These are phyloP conservation scores for Peribatodes rhomboidaria DNA, from an alignment of 2,888 invertebrate species.

Conservation along the genomic window DNA sequence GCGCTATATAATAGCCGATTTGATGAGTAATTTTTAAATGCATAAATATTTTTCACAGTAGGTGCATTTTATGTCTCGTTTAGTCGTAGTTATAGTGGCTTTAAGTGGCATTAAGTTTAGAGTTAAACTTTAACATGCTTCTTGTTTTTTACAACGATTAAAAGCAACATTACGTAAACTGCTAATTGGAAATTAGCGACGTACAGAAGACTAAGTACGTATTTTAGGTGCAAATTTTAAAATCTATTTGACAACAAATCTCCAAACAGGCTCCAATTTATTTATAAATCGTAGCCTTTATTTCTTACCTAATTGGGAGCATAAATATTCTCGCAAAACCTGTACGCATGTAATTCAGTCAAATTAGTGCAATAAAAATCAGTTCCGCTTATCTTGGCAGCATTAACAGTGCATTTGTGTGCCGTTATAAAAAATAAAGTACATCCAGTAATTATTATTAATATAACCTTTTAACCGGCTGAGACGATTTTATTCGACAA, in stretches of 20 bases:
- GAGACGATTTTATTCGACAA: too few relatives aligned
- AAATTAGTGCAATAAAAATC: conserved; percentile 57
- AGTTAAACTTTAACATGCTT: conserved; percentile 5
- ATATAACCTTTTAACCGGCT: too few relatives aligned
- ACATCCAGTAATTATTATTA: conserved; percentile 54
- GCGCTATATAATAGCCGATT: conserved; percentile 36
- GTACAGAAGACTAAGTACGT: background rate
- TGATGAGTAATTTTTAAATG: conserved; percentile 42
- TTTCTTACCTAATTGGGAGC: conserved; percentile 44
- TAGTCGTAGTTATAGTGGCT: background rate
- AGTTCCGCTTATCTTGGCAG: conserved; percentile 53
- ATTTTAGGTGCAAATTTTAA: background rate
- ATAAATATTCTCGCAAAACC: conserved; percentile 49
- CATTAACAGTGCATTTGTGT: conserved; percentile 51
- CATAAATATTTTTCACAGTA: conserved; percentile 24
- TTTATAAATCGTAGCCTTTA: conserved; percentile 28
- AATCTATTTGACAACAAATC: conserved; percentile 4
- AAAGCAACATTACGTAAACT: background rate
- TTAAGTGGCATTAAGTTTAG: background rate
- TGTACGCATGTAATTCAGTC: conserved; percentile 45
- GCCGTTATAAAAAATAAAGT: conserved; percentile 55
- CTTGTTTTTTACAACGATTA: background rate
- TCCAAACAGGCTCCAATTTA: conserved; percentile 13
- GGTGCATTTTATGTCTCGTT: conserved; percentile 6
- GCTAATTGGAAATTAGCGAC: background rate